Base-by-base conservation (phyloP, 2,113 vertebrate species). In the Dromas ardeola region DNA sequence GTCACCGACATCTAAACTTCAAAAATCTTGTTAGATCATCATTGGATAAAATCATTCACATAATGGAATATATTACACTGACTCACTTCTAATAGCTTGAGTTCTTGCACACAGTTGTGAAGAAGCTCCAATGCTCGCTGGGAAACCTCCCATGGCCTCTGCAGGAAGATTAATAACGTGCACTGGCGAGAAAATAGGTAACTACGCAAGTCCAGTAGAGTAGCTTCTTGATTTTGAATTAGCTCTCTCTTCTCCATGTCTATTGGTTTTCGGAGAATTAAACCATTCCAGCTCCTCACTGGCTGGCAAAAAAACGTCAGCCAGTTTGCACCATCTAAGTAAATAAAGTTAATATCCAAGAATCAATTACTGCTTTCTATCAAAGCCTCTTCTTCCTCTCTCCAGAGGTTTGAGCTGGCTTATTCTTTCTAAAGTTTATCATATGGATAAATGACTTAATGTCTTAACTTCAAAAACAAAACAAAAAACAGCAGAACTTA, bases 151-250 rank as follows among this genome's bases (percentile, higher is more conserved):
- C 99, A 99, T 0, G 99, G 99, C 93, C 99, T 98, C 98, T 99
- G 99, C 78, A 99, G 98, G 98, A 99, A 99, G 95, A 99, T 99
- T 6, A 99, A 97, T 95, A 99, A 96, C 2, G 99, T 99, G 98
- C 99, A 99, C 98, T 99, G 99, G 34, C 99, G 99, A 11, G 99
- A 99, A 96, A 99, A 99, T 18, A 99, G 98, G 97, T 99, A 99
- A 95, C 99, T 99, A 38, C 99, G 99, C 96, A 99, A 98, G 90
- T 99, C 99, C 86, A 99, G 96, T 73, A 99, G 98, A 43, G 99
- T 99, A 58, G 99, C 99, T 82, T 99, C 98, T 18, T 99, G 98
- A 34, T 97, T 98, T 98, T 99, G 99, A 67, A 99, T 99, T 83
- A 99, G 91, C 20, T 99, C 99, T 30, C 99, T 98, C 96, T 99